phyloP scores from a whole-genome alignment of 2,113 vertebrate genomes.

The Aegypius monachus region DNA sequence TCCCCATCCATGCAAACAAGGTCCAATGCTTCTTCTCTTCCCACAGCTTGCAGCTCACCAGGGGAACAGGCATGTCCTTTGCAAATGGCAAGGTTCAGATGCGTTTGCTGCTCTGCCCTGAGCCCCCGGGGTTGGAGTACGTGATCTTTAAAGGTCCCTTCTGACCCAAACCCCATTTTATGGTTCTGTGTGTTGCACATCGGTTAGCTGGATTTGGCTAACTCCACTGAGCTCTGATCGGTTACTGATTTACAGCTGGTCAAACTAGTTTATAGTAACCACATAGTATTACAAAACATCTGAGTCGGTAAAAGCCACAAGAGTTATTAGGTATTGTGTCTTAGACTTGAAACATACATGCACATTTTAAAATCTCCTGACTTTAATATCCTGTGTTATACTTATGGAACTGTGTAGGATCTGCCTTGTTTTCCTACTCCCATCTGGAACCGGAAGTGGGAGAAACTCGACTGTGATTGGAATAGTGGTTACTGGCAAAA shows the following conservation, averaged over 20 bases:
- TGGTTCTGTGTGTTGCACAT: not conserved
- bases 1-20: not conserved
- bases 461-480: not conserved
- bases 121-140: not conserved
- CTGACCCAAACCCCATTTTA: not conserved
- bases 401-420: not conserved
- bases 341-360: not conserved
- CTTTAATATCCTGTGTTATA: not conserved
- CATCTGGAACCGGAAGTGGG: not conserved
- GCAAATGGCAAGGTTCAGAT: not conserved
- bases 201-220: not conserved
- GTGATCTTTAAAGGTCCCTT: not conserved
- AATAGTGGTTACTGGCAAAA: not conserved
- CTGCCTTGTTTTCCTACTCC: not conserved
- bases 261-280: not conserved
- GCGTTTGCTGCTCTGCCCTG: not conserved
- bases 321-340: not conserved
- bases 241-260: not conserved
- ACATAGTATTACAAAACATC: not conserved
- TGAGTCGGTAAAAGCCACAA: not conserved
- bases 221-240: not conserved
- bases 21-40: not conserved
- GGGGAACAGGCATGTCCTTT: not conserved
- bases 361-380: not conserved
- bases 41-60: not conserved